Evolutionary conservation across 1,140 invertebrate species (phyloP), one percentile per base, ranked within the genome.

Genomic region (Temnothorax longispinosus): DNA sequence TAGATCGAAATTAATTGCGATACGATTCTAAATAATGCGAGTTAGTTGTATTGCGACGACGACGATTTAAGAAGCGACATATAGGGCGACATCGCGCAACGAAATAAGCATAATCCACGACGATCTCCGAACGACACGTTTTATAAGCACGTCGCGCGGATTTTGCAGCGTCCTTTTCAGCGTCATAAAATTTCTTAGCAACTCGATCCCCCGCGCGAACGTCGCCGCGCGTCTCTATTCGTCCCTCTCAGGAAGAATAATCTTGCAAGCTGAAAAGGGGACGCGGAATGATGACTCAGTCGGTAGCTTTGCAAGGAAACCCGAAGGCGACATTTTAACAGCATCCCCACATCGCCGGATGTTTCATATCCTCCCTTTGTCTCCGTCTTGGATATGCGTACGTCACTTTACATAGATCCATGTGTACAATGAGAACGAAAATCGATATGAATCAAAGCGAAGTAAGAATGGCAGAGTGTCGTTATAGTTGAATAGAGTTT

Each of bases 161-260:
- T 21, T 71, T 60, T 54, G 15, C 47, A 7, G 15, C 62, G 47
- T 38, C 21, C 60, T 80, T 65, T 50, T 3, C 8, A 38, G 18
- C 27, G 41, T 75, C 54, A 74, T 75, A 84, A 75, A 84, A 74
- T 84, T 84, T 84, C 32, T 50, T 75, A 81, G 21, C 38, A 50
- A 35, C 47, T 54, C 18, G 35, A 35, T 54, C 18, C 47, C 47
- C 8, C 47, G 15, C 41, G 11, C 15, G 0, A 47, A 38, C n/a
- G 13, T 18, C 21, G 35, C 50, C 47, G 11, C 50, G 11, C 13
- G 50, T 50, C 50, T 10, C 6, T 50, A n/a, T 64, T 78, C 35
- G 13, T 41, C 11, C 38, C 27, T 13, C 52, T 6, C n/a, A 15
- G 2, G 41, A 75, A 50, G 56, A 84, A 62, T 35, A 84, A 84